Conservation (phyloP, 1,140 invertebrate genomes). For the Latrodectus geometricus region DNA sequence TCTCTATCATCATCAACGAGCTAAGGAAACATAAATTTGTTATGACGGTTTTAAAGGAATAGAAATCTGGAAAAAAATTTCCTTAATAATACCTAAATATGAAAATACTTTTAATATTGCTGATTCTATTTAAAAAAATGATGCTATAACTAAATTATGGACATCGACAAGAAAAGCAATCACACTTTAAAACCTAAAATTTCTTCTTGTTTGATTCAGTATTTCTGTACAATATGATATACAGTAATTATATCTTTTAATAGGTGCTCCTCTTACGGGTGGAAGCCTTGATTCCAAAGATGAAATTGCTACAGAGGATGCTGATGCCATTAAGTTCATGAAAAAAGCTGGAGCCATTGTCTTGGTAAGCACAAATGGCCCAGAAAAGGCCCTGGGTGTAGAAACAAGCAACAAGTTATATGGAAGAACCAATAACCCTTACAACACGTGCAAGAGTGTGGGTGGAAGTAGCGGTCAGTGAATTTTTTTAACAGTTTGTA, state of each 20-base stretch:
- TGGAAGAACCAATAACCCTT: constrained; percentile 87
- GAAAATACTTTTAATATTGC: no score
- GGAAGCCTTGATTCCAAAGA: constrained; percentile 66
- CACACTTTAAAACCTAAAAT: no score
- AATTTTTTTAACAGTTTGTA: neutral
- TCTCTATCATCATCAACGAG: no score
- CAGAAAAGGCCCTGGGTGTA: constrained; percentile 85
- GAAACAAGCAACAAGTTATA: constrained; percentile 91
- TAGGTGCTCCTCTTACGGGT: neutral
- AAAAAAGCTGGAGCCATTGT: constrained; percentile 82
- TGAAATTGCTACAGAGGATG: constrained; percentile 76
- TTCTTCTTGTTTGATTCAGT: no score
- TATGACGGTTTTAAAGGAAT: no score
- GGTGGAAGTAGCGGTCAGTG: constrained; percentile 73
- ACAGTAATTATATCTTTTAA: neutral
- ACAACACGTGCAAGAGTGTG: constrained; percentile 84
- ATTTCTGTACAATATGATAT: no score
- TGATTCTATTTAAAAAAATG: no score
- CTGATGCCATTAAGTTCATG: constrained; percentile 75
- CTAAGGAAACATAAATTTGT: no score
- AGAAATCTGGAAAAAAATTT: no score
- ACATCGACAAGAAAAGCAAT: no score
- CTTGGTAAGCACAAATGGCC: constrained; percentile 83
- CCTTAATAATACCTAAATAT: no score
- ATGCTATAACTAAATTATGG: no score